Evolutionary conservation across 2,113 vertebrate species (phyloP).

Genomic region (Stegostoma tigrinum): DNA sequence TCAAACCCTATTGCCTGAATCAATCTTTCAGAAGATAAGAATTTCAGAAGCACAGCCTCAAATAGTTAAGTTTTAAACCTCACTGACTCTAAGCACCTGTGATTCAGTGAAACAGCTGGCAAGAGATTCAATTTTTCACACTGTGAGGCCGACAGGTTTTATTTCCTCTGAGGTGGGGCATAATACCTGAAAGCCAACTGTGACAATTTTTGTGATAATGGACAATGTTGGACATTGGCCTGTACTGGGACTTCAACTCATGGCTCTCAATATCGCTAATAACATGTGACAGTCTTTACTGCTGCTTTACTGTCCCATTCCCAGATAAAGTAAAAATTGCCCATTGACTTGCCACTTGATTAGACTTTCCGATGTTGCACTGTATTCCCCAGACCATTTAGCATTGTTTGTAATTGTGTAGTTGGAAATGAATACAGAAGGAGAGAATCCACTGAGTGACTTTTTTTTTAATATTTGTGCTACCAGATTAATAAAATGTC

Average conservation of each 20-base stretch:
- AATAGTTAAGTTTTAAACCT: background rate
- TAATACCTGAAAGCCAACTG: background rate
- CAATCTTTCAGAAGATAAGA: background rate
- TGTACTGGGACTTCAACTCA: background rate
- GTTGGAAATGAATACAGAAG: background rate
- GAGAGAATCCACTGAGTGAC: background rate
- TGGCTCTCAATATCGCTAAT: background rate
- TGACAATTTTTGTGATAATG: background rate
- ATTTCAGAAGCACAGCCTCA: background rate
- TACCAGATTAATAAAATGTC: background rate
- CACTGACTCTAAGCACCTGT: background rate
- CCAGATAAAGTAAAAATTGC: background rate
- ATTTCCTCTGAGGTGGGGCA: background rate
- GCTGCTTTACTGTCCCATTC: background rate
- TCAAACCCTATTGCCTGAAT: background rate
- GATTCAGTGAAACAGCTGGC: conserved; percentile 11
- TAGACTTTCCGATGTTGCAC: background rate
- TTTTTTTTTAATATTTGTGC: background rate
- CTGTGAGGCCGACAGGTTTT: background rate
- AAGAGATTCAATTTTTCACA: background rate
- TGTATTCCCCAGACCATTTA: background rate
- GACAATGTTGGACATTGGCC: background rate
- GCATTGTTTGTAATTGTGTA: background rate
- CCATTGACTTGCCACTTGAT: background rate
- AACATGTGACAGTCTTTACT: background rate